Percentiles rank a stretch among this genome's conserved stretches.
phyloP scores from a whole-genome alignment of 2,113 vertebrate genomes.

The Oreochromis niloticus region DNA sequence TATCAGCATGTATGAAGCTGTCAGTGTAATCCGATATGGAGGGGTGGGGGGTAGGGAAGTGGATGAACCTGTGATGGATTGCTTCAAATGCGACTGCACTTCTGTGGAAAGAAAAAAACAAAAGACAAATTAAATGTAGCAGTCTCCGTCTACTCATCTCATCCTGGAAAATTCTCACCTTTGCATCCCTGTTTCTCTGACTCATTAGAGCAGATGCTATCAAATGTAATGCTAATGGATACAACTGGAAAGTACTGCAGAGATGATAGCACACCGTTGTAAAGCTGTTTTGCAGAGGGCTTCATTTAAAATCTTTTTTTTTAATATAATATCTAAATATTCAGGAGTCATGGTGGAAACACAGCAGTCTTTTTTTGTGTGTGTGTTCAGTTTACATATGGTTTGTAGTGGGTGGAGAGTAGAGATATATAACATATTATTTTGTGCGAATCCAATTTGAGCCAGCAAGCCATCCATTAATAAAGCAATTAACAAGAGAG shows the following conservation, averaged over 20 bases:
- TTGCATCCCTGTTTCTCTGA: not conserved
- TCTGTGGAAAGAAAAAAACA: not conserved
- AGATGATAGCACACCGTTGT: not conserved
- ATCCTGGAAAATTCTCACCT: not conserved
- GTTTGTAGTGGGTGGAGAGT: not conserved
- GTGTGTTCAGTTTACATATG: not conserved
- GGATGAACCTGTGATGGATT: slow-evolving; percentile 41
- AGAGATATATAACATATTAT: slow-evolving; percentile 6
- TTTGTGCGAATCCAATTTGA: slow-evolving; percentile 9
- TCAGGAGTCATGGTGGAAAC: not conserved
- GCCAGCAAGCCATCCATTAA: slow-evolving; percentile 34
- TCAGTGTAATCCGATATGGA: slow-evolving; percentile 22
- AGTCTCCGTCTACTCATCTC: not conserved
- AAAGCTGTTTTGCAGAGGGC: not conserved
- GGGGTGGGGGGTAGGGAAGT: slow-evolving; percentile 42
- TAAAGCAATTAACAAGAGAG: slow-evolving; percentile 46
- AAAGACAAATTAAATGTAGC: slow-evolving; percentile 8
- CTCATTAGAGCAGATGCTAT: not conserved
- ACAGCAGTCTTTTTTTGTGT: not conserved
- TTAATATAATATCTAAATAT: not conserved
- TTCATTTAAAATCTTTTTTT: not conserved
- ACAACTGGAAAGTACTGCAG: not conserved
- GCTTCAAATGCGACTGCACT: slow-evolving; percentile 22
- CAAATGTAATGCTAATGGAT: not conserved
- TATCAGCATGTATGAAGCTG: slow-evolving; percentile 42